These are phyloP conservation scores for Bergia sp. DNA, from an alignment of 92 coral and sea anemone genomes.

Conservation along the genomic window DNA sequence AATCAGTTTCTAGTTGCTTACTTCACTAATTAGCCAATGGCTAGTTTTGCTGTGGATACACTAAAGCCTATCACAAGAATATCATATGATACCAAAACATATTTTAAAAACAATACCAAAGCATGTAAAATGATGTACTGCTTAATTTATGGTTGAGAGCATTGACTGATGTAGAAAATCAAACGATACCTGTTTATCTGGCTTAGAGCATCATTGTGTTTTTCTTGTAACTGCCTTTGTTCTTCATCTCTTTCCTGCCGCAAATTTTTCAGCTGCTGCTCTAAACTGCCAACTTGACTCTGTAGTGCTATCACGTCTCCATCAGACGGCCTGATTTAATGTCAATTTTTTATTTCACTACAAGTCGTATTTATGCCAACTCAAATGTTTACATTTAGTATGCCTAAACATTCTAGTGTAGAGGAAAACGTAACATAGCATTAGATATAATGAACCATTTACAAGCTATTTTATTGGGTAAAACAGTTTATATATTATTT, in stretches of 20 bases:
- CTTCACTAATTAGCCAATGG: not conserved
- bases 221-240: slow-evolving; percentile 79
- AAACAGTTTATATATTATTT: too few relatives aligned
- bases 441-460: too few relatives aligned
- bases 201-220: slow-evolving; percentile 58
- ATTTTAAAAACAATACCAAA: not conserved
- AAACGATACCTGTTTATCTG: not conserved
- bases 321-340: slow-evolving; percentile 75
- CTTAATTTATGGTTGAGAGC: not conserved
- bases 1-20: not conserved
- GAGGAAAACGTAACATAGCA: too few relatives aligned
- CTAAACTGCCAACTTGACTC: slow-evolving; percentile 69
- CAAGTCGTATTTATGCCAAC: not conserved
- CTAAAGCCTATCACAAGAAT: not conserved
- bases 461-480: too few relatives aligned
- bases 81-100: not conserved
- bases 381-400: not conserved
- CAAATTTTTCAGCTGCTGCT: slow-evolving; percentile 73
- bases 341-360: not conserved
- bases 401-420: not conserved
- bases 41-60: too few relatives aligned
- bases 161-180: not conserved
- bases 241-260: slow-evolving; percentile 83
- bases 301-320: slow-evolving; percentile 78
- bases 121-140: not conserved